Base-by-base conservation (phyloP, 2,797 vertebrate species). In the Hemibagrus guttatus region DNA sequence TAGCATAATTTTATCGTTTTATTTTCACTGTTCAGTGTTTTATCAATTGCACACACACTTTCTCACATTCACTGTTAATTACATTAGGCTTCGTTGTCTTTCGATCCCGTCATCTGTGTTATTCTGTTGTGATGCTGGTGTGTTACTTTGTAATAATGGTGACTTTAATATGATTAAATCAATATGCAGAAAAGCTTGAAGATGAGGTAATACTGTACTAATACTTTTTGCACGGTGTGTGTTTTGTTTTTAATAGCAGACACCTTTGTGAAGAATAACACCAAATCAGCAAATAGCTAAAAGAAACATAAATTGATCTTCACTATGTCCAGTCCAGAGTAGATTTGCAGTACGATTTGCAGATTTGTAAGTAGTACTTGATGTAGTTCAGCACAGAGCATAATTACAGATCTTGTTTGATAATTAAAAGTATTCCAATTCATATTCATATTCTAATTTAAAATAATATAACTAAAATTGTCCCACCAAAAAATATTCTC, bases 401-500 rank as follows among this genome's bases (percentile, higher is more conserved):
- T 39, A 39, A 59, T 35, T 79, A 26, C 4, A 76, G 49, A 54
- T 52, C 28, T 35, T 81, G 79, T 81, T 49, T 63, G 3, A 64
- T 81, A 14, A 81, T 49, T 49, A 63, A 81, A n/a, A 54, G 14
- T 54, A 52, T 83, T 71, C 52, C 49, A 58, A 58, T 58, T 58
- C 12, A 69, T 2, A 49, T 49, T 49, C 46, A 49, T 49, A 8
- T 49, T 49, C 46, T 49, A 49, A 49, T 49, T 49, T 28, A 64
- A 35, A 83, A 35, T 54, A 21, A 68, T 56, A 21, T 35, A n/a
- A 39, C 19, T 35, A 56, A 35, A 84, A n/a, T n/a, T 54, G 31
- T 59, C 46, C 61, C 52, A 42, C 26, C 26, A 9, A 56, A 49
- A 14, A n/a, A 2, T 56, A n/a, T 54, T 64, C 21, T 66, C 69